Conservation (phyloP, 2,113 vertebrate genomes). For the Ameiurus melas region DNA sequence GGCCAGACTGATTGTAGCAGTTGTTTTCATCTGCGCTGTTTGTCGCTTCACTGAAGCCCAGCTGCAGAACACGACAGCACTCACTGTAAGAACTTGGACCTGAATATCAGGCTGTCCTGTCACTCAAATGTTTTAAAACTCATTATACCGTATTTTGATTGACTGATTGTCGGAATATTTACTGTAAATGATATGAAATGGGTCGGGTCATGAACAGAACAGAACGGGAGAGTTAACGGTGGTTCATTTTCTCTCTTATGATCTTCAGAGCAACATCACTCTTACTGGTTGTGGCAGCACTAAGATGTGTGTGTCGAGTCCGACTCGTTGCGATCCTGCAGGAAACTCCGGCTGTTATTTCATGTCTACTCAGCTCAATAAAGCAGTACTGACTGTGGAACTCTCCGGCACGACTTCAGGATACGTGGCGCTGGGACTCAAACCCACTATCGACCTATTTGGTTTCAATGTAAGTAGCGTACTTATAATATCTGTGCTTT, state of each 20-base stretch:
- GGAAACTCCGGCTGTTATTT: constrained; percentile 52
- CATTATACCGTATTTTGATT: not conserved
- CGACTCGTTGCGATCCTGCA: constrained; percentile 32
- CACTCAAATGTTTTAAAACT: not conserved
- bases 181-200: not conserved
- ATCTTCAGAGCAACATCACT: constrained; percentile 54
- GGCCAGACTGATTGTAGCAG: not conserved
- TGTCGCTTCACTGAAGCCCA: not conserved
- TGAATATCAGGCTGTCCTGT: not conserved
- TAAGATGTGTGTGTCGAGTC: constrained; percentile 50
- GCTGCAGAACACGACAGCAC: fast-evolving
- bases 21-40: not conserved
- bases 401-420: constrained; percentile 31
- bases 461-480: not conserved
- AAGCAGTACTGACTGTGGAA: not conserved
- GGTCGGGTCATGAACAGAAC: not conserved
- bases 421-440: constrained; percentile 54
- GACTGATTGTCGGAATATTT: too few relatives aligned
- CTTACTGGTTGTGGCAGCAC: not conserved
- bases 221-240: not conserved
- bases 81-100: not conserved
- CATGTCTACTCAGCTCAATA: not conserved
- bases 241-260: constrained; percentile 35
- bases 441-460: not conserved
- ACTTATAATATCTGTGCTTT: not conserved